Evolutionary conservation across 2,888 invertebrate species (phyloP), one percentile per base, ranked within the genome.

Genomic region (Mimumesa dahlbomi): DNA sequence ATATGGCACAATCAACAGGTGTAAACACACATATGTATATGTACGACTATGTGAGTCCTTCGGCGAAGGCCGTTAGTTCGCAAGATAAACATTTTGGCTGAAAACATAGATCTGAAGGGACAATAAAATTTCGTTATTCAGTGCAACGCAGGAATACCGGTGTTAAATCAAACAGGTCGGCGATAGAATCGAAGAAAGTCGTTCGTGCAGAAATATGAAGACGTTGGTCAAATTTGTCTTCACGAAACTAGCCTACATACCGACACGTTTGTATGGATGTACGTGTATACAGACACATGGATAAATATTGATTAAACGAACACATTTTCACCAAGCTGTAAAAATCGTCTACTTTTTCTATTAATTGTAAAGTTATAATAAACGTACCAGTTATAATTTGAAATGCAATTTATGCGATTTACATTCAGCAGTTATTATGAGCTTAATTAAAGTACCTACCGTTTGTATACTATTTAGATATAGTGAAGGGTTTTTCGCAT

Each of bases 1-100:
- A 57, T 36, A 14, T n/a, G 43, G 50, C 18, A 18, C 45, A 67
- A 67, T 63, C 73, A 73, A 73, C 73, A 73, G 67, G 73, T 73
- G 54, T 31, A 63, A 73, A 63, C 48, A 53, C 58, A 13, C 25
- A 29, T n/a, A n/a, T 73, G 54, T 31, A 63, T 67, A 63, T 43
- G 48, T 53, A 13, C 25, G 25, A 19, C 45, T 36, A n/a, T 6
- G 25, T 9, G 34, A 34, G 38, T 46, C 25, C 36, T 46, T 52
- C 38, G n/a, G 29, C 38, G 21, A 22, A 13, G 31, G 43, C 48
- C 57, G 49, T 48, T 45, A 52, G 40, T 72, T 72, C 36, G 36
- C 45, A 72, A 70, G 64, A 72, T 46, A 72, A 72, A 72, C 45
- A 64, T 36, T 46, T 16, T 7, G 49, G 36, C 16, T 36, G 9